Evolutionary conservation across 2,113 vertebrate genomes (phyloP), one percentile per base, ranked within the genome.

Genomic region (Echinops telfairi): DNA sequence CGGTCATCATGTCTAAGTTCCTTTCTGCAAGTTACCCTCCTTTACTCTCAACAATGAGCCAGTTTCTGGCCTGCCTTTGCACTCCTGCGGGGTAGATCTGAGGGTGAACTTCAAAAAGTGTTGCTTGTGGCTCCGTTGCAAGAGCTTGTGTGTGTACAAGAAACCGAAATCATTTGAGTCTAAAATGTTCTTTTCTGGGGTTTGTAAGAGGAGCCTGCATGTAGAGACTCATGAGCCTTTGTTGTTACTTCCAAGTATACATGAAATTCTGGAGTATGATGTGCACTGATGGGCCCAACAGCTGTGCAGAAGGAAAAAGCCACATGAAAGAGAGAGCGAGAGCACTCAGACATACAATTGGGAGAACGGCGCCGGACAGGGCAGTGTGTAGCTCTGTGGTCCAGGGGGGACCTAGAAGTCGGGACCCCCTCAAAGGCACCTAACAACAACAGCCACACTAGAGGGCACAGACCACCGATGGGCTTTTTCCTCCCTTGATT

Each of bases 51-150:
- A 78, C 88, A 86, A 91, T 62, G 60, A 93, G 43, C 14, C 62
- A 77, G 60, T 89, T 86, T 81, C 80, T 95, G 47, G 31, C 71
- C 38, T 92, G 66, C 86, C 43, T 89, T 43, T 79, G 47, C 22
- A 16, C 25, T 90, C 92, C 80, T 66, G 60, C 88, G 93, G 90
- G 12, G 86, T 33, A 94, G n/a, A 85, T 95, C 78, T 92, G 76
- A 94, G 38, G 3, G 36, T 68, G 29, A 87, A 92, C 93, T 94
- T 94, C 90, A 90, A 68, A 97, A 79, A 38, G 40, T 43, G 70
- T 73, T 90, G 76, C 64, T 79, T 64, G 62, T 6, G 60, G 86
- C 47, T 93, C 5, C 3, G 19, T 47, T 82, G 25, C 66, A 90
- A 71, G 40, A 43, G 7, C 43, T 86, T 58, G 1, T 22, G 10